A percentile compares a stretch with the other conserved stretches of the same genome.
These are phyloP conservation scores for Diabrotica balteata DNA, from an alignment of 2,888 invertebrate genomes.

Conservation along the genomic window DNA sequence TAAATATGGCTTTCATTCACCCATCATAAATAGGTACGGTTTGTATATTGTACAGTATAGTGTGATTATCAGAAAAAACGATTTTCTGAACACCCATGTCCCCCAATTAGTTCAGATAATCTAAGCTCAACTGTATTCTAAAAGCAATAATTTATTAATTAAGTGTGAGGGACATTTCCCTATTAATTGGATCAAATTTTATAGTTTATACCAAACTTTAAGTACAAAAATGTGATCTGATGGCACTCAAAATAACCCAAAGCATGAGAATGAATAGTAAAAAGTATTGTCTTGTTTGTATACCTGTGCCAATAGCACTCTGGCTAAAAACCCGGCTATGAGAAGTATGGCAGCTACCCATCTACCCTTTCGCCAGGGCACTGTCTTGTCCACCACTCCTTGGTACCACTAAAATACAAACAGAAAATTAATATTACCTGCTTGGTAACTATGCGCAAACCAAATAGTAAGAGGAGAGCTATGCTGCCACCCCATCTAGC, in stretches of 20 bases:
- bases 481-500: conserved; percentile 82
- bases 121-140: no score
- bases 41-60: no score
- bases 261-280: conserved; percentile 32
- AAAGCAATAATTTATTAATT: no score
- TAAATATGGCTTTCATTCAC: no score
- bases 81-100: no score
- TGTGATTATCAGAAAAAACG: no score
- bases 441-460: conserved; percentile 80
- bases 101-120: no score
- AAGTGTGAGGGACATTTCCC: no score
- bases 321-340: conserved; percentile 57
- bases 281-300: conserved; percentile 25
- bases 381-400: conserved; percentile 63
- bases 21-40: no score
- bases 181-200: no score
- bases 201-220: no score
- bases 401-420: conserved; percentile 60
- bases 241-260: conserved; percentile 13
- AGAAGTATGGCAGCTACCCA: conserved; percentile 59
- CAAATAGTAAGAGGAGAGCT: conserved; percentile 74
- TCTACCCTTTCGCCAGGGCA: conserved; percentile 59
- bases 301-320: conserved; percentile 62
- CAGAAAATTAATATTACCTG: conserved; percentile 69
- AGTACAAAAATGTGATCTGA: no score